phyloP scores from a whole-genome alignment of 2,113 vertebrate genomes.

The Athene cunicularia region DNA sequence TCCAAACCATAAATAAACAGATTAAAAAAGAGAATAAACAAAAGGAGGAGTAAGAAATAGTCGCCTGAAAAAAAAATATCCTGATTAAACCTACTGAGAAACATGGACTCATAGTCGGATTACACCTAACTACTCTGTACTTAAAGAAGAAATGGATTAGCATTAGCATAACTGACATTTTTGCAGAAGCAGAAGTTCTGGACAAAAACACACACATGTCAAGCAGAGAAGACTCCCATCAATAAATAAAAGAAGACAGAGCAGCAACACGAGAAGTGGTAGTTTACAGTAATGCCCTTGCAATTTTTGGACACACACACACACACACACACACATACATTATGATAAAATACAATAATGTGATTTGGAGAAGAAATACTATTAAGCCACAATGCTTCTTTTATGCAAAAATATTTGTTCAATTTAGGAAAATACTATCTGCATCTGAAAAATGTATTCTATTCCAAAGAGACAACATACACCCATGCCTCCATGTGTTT shows the following conservation, averaged over 20 bases:
- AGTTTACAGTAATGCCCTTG: not conserved
- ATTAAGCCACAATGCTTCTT: not conserved
- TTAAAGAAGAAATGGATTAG: not conserved
- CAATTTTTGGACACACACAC: not conserved
- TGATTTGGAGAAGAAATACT: not conserved
- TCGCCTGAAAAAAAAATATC: not conserved
- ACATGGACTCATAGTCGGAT: fast-evolving
- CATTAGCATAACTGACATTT: not conserved
- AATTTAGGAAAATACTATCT: not conserved
- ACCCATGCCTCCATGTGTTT: not conserved
- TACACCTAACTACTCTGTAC: not conserved
- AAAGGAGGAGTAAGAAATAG: not conserved
- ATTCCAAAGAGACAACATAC: not conserved
- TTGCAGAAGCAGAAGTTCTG: not conserved
- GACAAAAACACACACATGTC: fast-evolving
- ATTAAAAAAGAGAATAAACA: not conserved
- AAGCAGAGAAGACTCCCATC: not conserved
- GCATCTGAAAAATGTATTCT: not conserved
- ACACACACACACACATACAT: too few species aligned
- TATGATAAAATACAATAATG: not conserved
- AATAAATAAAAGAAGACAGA: not conserved
- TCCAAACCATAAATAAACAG: not conserved
- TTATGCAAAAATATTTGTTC: not conserved
- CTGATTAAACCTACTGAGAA: not conserved
- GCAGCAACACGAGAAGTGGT: not conserved